Evolutionary conservation across 2,797 vertebrate genomes (phyloP), one percentile per base, ranked within the genome.

Genomic region (Halcyon smyrnensis): DNA sequence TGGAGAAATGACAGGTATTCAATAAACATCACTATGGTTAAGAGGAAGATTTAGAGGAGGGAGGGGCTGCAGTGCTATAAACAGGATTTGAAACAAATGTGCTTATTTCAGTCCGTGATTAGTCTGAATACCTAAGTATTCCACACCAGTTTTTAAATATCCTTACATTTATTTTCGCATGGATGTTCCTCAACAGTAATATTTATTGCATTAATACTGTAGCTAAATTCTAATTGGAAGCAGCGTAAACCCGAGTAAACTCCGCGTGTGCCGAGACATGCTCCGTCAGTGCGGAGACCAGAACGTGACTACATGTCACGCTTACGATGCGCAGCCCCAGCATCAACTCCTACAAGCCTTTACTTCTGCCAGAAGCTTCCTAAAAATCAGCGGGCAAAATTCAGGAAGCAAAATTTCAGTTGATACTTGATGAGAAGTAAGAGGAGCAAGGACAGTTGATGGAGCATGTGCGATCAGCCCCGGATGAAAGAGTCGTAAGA

Each of bases 1-100:
- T 96, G 81, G 95, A 95, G 94, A 96, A 97, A 97, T 96, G 95
- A 93, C 92, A 97, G 94, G 85, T 97, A 96, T 95, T 98, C 95
- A 92, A 91, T 97, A 97, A 97, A 96, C 69, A 95, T 85, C 95
- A 94, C 90, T 84, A 93, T 92, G 95, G 95, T 94, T 93, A 95
- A 94, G 94, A 92, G 89, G 77, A 86, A 94, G 92, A 93, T 94
- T 92, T 97, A 88, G 97, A 82, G 86, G 84, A 95, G 92, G 84
- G 90, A 96, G 77, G 87, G 93, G 77, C 85, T 80, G 90, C 68
- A 63, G 92, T 87, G 85, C 92, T 95, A 94, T 97, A 90, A 97
- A 95, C 82, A 94, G 95, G 89, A 62, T 82, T 92, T 83, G 87
- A 95, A 97, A 96, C 93, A 95, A 94, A 97, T 94, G 91, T 78